Percentiles rank a stretch among this genome's conserved stretches.
Conservation (phyloP, 2,888 invertebrate species). For the Heliothis peltigera region DNA sequence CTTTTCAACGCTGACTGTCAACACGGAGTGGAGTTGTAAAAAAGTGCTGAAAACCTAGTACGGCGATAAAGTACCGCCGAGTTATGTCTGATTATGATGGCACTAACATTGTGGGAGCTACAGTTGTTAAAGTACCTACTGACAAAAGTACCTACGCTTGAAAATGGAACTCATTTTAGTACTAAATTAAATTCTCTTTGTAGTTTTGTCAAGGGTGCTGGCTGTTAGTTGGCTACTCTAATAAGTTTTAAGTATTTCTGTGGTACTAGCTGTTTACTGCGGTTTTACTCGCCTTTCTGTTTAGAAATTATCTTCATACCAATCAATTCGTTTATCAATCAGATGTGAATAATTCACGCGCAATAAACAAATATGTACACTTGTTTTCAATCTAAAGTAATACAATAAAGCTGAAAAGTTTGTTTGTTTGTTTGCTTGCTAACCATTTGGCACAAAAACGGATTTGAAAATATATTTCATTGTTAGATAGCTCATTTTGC, state of each 20-base stretch:
- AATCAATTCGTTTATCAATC: too few relatives aligned
- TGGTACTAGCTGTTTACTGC: background rate
- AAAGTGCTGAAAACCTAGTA: constrained; percentile 40
- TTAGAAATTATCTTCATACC: too few relatives aligned
- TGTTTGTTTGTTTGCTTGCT: too few relatives aligned
- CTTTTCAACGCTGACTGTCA: constrained; percentile 28
- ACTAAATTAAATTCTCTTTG: constrained; percentile 17
- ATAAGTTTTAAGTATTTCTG: background rate
- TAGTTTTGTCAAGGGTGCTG: constrained; percentile 17
- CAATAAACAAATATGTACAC: too few relatives aligned
- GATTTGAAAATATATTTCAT: too few relatives aligned
- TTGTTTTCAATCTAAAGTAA: too few relatives aligned
- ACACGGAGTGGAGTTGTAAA: constrained; percentile 46
- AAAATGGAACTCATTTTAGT: constrained; percentile 15
- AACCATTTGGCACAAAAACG: too few relatives aligned
- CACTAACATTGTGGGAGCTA: constrained; percentile 10
- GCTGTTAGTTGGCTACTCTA: constrained; percentile 13
- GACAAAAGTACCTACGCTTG: constrained; percentile 15
- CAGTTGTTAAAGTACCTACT: constrained; percentile 42
- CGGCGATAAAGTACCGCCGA: constrained; percentile 48
- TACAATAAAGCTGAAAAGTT: too few relatives aligned
- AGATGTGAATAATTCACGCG: too few relatives aligned
- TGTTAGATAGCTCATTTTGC: too few relatives aligned
- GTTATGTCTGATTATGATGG: constrained; percentile 48
- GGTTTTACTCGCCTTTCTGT: background rate